phyloP scores from a whole-genome alignment of 2,888 invertebrate genomes.

The Nineta flava region DNA sequence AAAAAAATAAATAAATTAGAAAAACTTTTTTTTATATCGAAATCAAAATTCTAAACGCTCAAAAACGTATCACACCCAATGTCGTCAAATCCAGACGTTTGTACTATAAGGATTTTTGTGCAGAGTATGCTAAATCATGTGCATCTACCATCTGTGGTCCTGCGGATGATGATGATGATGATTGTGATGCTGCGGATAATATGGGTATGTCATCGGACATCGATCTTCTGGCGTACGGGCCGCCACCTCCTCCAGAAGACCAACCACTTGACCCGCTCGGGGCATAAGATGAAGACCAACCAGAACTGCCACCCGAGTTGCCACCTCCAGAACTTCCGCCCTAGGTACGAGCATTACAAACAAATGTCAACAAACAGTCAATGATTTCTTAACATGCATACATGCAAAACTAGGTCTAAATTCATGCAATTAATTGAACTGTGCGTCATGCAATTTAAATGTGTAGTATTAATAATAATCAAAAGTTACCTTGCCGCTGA shows the following conservation, averaged over 20 bases:
- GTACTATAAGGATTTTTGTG: slow-evolving; percentile 26
- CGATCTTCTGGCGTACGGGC: slow-evolving; percentile 24
- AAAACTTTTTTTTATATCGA: too few species aligned
- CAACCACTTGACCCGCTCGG: slow-evolving; percentile 16
- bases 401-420: too few species aligned
- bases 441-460: too few species aligned
- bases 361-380: not conserved
- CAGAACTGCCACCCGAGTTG: slow-evolving; percentile 15
- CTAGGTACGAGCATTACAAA: not conserved
- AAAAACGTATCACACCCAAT: too few species aligned
- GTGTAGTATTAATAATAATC: too few species aligned
- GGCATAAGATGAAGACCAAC: slow-evolving; percentile 18
- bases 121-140: slow-evolving; percentile 55
- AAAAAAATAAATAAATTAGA: too few species aligned
- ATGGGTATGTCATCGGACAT: slow-evolving; percentile 23
- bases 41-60: too few species aligned
- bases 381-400: too few species aligned
- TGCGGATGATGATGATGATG: too few species aligned
- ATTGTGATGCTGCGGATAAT: too few species aligned
- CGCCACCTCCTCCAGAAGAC: slow-evolving; percentile 18
- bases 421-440: too few species aligned
- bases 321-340: slow-evolving; percentile 9
- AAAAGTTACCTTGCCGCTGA: slow-evolving; percentile 12
- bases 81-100: too few species aligned
- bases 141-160: slow-evolving; percentile 24